phyloP scores from a whole-genome alignment of 2,797 vertebrate genomes.

The Cercopithecus diana region DNA sequence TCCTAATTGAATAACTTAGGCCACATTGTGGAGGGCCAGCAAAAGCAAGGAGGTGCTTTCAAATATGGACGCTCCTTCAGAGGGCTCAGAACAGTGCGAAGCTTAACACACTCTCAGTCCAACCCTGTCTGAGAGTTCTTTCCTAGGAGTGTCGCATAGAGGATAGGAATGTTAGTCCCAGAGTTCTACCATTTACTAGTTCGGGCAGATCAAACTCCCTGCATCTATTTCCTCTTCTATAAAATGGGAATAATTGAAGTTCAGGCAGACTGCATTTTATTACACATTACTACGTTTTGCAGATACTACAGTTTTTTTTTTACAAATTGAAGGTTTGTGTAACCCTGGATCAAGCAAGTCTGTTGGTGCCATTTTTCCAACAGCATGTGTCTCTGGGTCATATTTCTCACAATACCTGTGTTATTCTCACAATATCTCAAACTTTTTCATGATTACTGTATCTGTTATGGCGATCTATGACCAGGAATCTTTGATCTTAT shows the following conservation, averaged over 20 bases:
- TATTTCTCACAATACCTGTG: background rate
- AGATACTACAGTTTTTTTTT: background rate
- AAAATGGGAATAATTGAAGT: background rate
- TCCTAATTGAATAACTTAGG: conserved; percentile 83
- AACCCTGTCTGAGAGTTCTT: background rate
- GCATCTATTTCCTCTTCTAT: background rate
- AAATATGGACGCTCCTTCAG: background rate
- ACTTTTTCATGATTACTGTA: background rate
- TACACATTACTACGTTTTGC: background rate
- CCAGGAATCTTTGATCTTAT: background rate
- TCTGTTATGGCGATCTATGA: background rate
- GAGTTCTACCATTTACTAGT: too few relatives aligned
- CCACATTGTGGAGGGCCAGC: conserved; percentile 21
- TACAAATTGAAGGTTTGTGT: background rate
- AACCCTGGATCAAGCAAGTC: background rate
- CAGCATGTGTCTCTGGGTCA: background rate
- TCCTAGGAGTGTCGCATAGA: background rate
- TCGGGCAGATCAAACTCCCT: too few relatives aligned
- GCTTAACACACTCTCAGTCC: background rate
- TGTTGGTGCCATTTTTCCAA: background rate
- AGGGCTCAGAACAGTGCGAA: background rate
- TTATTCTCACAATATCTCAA: background rate
- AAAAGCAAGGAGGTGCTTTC: conserved; percentile 23
- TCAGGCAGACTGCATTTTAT: too few relatives aligned
- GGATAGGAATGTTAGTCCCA: rapidly evolving